Base-by-base conservation (phyloP, 37 sponge, comb jelly and placozoan species). In the Halisarca cf. caerulea region DNA sequence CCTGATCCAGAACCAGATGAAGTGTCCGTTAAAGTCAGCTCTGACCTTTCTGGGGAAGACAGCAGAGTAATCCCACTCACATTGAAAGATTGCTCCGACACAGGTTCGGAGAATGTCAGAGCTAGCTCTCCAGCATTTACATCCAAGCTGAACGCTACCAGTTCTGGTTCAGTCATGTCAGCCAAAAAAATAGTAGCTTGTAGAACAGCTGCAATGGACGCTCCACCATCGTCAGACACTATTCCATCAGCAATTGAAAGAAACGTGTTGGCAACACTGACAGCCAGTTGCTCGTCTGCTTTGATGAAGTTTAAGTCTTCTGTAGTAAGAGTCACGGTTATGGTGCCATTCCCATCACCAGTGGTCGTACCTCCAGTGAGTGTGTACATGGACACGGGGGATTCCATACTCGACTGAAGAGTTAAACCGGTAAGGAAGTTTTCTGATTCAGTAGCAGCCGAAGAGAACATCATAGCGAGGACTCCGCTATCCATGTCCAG, bases 301-400 rank as follows among this genome's bases (percentile, higher is more conserved):
- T 93, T 93, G 41, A 96, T 84, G 32, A 72, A 66, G 77, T 96
- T 89, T 11, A 92, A 66, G 59, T 96, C 96, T 39, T 43, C 78
- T 71, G 61, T 35, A 0, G 73, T 45, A 3, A 94, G 86, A 5
- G 80, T 36, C 35, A 91, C 79, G 21, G 58, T 23, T 54, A 94
- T 80, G 45, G 51, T 47, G 9, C 11, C 51, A 47, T 6, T 47
- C 9, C 51, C 51, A 11, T 47, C 51, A 6, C 51, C 51, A 47
- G 11, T 6, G 51, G 6, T 47, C 11, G 51, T 47, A 6, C 51
- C 51, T 47, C 51, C 51, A 11, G 51, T 47, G 11, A 47, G 51
- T 47, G 51, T 47, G 51, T 47, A 47, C 11, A 11, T 47, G 9
- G 51, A 47, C 11, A 11, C 11, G 11, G 51, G 51, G 9, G 51